Evolutionary conservation across 2,888 invertebrate species (phyloP), one percentile per base, ranked within the genome.

Genomic region (Cosmorhoe ocellata): DNA sequence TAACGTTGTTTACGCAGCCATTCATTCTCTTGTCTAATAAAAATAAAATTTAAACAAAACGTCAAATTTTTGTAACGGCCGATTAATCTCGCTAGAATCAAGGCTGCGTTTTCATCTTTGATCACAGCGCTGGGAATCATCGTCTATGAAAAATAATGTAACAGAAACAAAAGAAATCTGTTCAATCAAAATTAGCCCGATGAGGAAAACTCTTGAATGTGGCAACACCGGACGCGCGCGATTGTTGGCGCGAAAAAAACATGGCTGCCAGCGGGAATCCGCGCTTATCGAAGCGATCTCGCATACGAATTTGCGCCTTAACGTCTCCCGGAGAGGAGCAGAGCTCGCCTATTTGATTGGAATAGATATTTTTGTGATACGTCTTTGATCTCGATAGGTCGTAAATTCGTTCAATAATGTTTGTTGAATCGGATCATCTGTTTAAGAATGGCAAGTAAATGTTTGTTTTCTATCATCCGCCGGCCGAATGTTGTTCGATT

Each of bases 391-490:
- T 82, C 71, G 72, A 74, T 79, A 59, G 71, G 59, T 77, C 81
- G 81, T 86, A 85, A 84, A 85, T 81, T 76, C 69, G 71, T 78
- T 74, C 74, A 69, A 78, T 81, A 79, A 71, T 84, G 84, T 85
- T 84, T 82, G 80, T 84, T 79, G 76, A 80, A 82, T 80, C 79
- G 73, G 63, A 77, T 82, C 76, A 76, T 80, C 70, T 82, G 81
- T 81, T 81, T 74, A 72, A 78, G 80, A 82, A 81, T 81, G 81
- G 79, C 79, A 77, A 78, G 79, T 81, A 77, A 80, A 74, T 86
- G 86, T 86, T 87, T 88, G 85, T 86, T 87, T 87, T 81, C 81
- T 85, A 88, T 89, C 88, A 84, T 77, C 80, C 85, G 77, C 67
- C 78, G 73, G 77, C 77, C 81, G 77, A 85, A 81, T 81, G 86